These are phyloP conservation scores for Eulacestoma nigropectus DNA, from an alignment of 2,113 vertebrate species.

Conservation along the genomic window DNA sequence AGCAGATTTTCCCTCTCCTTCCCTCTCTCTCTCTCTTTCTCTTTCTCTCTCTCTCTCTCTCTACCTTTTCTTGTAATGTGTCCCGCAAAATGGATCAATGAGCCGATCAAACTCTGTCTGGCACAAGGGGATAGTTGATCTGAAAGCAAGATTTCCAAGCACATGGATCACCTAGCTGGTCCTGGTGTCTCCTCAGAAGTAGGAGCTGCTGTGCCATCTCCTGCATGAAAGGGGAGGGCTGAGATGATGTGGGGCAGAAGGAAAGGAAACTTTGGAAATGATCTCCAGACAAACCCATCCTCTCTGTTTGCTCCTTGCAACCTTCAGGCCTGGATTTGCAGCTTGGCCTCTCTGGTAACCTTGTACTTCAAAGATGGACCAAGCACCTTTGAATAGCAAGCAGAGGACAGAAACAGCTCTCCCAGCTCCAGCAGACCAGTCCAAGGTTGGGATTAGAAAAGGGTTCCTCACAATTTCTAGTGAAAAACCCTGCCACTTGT, in stretches of 20 bases:
- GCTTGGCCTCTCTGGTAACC: not conserved
- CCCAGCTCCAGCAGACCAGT: not conserved
- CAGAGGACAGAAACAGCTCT: not conserved
- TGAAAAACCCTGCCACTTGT: not conserved
- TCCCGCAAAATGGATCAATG: not conserved
- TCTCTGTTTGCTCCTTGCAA: not conserved
- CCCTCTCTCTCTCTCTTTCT: too few relatives aligned
- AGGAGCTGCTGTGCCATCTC: not conserved
- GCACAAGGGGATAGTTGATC: not conserved
- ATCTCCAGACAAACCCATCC: not conserved
- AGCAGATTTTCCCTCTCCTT: not conserved
- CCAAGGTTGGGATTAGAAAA: not conserved
- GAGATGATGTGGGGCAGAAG: not conserved
- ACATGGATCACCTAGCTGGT: not conserved
- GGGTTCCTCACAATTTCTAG: not conserved
- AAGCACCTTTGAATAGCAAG: not conserved
- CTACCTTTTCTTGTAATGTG: not conserved
- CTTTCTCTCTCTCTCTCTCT: not conserved
- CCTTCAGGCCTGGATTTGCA: not conserved
- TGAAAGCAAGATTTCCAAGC: not conserved
- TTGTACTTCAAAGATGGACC: not conserved
- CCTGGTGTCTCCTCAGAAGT: not conserved
- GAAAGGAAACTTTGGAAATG: not conserved
- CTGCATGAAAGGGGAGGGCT: not conserved
- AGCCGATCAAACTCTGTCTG: not conserved